These are phyloP conservation scores for Drosophila virilis DNA, from an alignment of 1,140 invertebrate species.

Conservation along the genomic window DNA sequence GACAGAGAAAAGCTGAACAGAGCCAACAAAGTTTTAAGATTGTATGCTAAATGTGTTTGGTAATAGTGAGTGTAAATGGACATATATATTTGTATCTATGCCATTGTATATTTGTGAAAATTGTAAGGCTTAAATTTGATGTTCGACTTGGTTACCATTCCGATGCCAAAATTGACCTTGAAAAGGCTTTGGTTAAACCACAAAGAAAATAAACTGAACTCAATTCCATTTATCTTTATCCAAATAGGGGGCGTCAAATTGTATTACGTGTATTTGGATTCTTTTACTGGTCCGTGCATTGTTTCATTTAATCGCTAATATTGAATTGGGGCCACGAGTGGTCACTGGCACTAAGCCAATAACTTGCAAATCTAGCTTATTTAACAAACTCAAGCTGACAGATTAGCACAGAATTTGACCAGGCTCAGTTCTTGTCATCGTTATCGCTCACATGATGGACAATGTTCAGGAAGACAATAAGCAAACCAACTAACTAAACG, in stretches of 20 bases:
- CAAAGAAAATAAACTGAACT: constrained; percentile 26
- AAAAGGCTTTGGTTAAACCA: constrained; percentile 4
- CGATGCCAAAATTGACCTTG: constrained; percentile 35
- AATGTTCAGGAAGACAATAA: constrained; percentile 64
- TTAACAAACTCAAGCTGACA: constrained; percentile 66
- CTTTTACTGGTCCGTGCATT: constrained; percentile 24
- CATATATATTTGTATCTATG: neutral
- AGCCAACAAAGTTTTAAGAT: neutral
- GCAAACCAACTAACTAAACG: constrained; percentile 44
- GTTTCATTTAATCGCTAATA: constrained; percentile 43
- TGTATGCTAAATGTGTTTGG: neutral
- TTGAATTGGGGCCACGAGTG: constrained; percentile 53
- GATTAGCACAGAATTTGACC: constrained; percentile 68
- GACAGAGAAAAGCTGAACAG: neutral
- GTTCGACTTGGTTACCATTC: neutral
- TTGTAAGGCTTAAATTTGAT: neutral
- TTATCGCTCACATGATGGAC: constrained; percentile 41
- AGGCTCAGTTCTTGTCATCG: constrained; percentile 28
- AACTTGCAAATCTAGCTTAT: constrained; percentile 75
- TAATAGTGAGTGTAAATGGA: neutral
- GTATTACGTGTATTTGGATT: constrained; percentile 42
- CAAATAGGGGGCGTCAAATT: constrained; percentile 64
- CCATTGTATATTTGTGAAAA: neutral
- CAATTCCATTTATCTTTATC: constrained; percentile 24
- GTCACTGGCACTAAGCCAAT: constrained; percentile 62